Base-by-base conservation (phyloP, 2,797 vertebrate species). In the Toxotes lorentzi region DNA sequence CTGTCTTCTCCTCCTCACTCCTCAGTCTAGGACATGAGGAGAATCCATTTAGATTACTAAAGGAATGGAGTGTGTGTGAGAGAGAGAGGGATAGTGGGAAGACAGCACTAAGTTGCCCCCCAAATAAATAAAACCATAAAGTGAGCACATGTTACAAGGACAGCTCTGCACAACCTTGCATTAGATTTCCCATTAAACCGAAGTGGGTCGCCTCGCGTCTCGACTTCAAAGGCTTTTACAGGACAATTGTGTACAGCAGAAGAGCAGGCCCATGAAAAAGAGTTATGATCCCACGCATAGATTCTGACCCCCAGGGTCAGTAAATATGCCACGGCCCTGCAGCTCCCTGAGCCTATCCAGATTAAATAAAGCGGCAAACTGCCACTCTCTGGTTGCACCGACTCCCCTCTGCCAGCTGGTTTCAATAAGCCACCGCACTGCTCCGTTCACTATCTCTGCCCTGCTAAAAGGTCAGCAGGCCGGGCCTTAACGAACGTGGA, bases 311-410 rank as follows among this genome's bases (percentile, higher is more conserved):
- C 78, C 24, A 66, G 77, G 87, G 87, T 92, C 91, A 94, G 89
- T 73, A 66, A 88, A 89, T 89, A 78, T 79, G 64, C 77, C 75
- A 60, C 76, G 76, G 73, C 76, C 88, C 47, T 5, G 81, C 88
- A 76, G 82, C 78, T 91, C 86, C 79, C 85, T 45, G 79, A 88
- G 86, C 85, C 88, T 4, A 77, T 91, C 89, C 89, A 89, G 91
- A 93, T 94, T 92, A 92, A 93, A 93, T 84, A 94, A 93, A 91
- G 85, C 85, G 34, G 83, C 84, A 91, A 93, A 95, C 89, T 83
- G 86, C 70, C 83, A 79, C 84, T 90, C 88, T 91, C 84, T 34
- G 70, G 82, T 82, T 85, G 87, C 84, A 82, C 78, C 34, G 47
- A 62, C 83, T 82, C 73, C 89, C 76, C 70, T 73, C 61, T 50